phyloP scores from a whole-genome alignment of 2,888 invertebrate genomes.

The Dascillus cervinus region DNA sequence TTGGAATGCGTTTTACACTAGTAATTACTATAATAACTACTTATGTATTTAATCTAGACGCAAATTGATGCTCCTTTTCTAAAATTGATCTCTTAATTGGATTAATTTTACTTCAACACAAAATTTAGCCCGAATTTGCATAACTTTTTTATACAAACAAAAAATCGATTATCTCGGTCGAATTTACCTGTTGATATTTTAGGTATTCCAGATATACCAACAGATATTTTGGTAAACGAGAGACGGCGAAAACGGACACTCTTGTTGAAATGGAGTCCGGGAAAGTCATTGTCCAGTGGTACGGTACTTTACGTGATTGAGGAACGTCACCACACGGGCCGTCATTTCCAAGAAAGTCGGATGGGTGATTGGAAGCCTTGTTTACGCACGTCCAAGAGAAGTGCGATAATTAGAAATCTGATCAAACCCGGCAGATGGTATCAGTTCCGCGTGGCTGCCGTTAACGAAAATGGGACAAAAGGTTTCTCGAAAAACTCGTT shows the following conservation, averaged over 20 bases:
- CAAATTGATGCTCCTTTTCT: slow-evolving; percentile 8
- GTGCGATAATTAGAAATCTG: slow-evolving; percentile 47
- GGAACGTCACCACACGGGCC: slow-evolving; percentile 63
- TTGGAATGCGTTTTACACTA: slow-evolving; percentile 5
- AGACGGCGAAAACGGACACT: slow-evolving; percentile 46
- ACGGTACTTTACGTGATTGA: slow-evolving; percentile 54
- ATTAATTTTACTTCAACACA: neutral
- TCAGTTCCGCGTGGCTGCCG: slow-evolving; percentile 69
- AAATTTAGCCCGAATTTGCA: too few species aligned
- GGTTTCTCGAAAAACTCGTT: slow-evolving; percentile 59
- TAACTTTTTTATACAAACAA: too few species aligned
- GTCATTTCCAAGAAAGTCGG: slow-evolving; percentile 54
- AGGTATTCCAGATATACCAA: slow-evolving; percentile 58
- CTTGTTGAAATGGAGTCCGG: slow-evolving; percentile 36
- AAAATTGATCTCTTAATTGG: neutral
- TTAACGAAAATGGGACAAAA: slow-evolving; percentile 62
- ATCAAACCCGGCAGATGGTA: slow-evolving; percentile 69
- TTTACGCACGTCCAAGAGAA: slow-evolving; percentile 47
- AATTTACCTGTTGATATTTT: slow-evolving; percentile 17
- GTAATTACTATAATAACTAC: slow-evolving; percentile 15
- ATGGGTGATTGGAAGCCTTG: slow-evolving; percentile 59
- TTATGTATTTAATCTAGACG: slow-evolving; percentile 14
- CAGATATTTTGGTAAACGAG: slow-evolving; percentile 52
- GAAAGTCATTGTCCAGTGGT: slow-evolving; percentile 25
- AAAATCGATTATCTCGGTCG: too few species aligned